Evolutionary conservation across 2,888 invertebrate genomes (phyloP).

Genomic region (Pseudococcus jackbeardsleyi): DNA sequence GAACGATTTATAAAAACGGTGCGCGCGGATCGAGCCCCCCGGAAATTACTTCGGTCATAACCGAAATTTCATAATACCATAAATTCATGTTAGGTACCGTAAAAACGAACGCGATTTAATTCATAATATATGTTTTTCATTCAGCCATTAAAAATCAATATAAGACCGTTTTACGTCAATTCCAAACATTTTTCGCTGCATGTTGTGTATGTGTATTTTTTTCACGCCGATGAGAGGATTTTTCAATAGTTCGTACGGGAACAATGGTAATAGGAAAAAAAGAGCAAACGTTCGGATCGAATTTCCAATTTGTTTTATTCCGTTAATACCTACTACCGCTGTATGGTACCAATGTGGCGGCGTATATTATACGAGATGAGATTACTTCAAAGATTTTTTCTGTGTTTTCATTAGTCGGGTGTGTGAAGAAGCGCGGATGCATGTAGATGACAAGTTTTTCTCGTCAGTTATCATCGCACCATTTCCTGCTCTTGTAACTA

Average conservation of each 20-base stretch:
- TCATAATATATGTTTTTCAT: conserved; percentile 38
- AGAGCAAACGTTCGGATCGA: conserved; percentile 11
- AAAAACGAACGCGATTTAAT: conserved; percentile 13
- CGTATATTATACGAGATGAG: neutral
- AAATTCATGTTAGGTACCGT: conserved; percentile 23
- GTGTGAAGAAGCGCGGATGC: neutral
- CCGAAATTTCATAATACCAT: conserved; percentile 29
- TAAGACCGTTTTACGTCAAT: conserved; percentile 44
- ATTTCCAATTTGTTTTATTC: conserved; percentile 41
- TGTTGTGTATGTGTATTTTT: neutral
- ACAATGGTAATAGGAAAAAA: conserved; percentile 21
- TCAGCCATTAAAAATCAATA: conserved; percentile 35
- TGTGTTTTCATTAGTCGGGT: conserved; percentile 4
- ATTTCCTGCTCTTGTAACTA: conserved; percentile 8
- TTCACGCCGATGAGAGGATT: conserved; percentile 9
- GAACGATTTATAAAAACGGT: conserved; percentile 25
- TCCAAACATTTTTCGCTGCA: conserved; percentile 18
- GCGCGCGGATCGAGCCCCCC: neutral
- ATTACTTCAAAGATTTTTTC: conserved; percentile 12
- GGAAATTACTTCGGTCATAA: conserved; percentile 40
- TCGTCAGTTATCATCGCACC: neutral
- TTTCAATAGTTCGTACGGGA: conserved; percentile 9
- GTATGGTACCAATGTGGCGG: neutral
- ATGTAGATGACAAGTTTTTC: conserved; percentile 16
- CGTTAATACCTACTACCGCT: neutral